A percentile compares a stretch with the other conserved stretches of the same genome.
These are phyloP conservation scores for Stictocephala bisonia DNA, from an alignment of 2,888 invertebrate genomes.

Conservation along the genomic window DNA sequence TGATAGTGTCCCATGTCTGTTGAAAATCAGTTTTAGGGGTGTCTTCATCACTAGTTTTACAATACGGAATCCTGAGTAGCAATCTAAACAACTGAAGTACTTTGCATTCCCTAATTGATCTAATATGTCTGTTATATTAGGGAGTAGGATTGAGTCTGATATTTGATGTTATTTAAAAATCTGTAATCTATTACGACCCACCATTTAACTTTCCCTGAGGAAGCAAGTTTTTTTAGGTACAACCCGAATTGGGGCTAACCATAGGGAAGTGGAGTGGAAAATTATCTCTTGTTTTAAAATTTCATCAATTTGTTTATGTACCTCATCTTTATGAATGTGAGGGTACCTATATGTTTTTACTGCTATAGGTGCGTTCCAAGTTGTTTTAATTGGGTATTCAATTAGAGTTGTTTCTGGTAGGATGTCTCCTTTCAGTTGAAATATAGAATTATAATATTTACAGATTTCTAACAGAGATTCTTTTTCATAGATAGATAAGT, in stretches of 20 bases:
- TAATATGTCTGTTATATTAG: too few species aligned
- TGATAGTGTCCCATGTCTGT: too few species aligned
- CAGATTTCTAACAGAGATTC: slow-evolving; percentile 50
- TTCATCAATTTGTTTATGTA: slow-evolving; percentile 53
- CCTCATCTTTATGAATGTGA: slow-evolving; percentile 59
- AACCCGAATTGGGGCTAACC: slow-evolving; percentile 62
- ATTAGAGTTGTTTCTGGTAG: slow-evolving; percentile 58
- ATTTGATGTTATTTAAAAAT: slow-evolving; percentile 56
- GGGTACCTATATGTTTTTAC: slow-evolving; percentile 59
- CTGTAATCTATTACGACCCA: slow-evolving; percentile 60
- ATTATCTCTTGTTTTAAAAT: slow-evolving; percentile 60
- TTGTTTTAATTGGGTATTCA: slow-evolving; percentile 59
- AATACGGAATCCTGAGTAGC: too few species aligned
- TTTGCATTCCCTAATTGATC: too few species aligned
- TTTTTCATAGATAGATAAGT: slow-evolving; percentile 58
- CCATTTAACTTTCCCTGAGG: slow-evolving; percentile 61
- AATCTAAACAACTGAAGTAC: too few species aligned
- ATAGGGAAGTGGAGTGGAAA: slow-evolving; percentile 60
- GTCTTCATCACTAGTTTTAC: too few species aligned
- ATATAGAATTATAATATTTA: slow-evolving; percentile 51
- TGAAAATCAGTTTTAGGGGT: too few species aligned
- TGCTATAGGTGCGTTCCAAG: slow-evolving; percentile 57
- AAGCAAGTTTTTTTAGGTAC: slow-evolving; percentile 62
- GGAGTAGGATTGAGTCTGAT: too few species aligned
- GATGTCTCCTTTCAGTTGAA: slow-evolving; percentile 47